Conservation (phyloP, 37 sponge, comb jelly and placozoan species). For the Cladorhizidae sp. region DNA sequence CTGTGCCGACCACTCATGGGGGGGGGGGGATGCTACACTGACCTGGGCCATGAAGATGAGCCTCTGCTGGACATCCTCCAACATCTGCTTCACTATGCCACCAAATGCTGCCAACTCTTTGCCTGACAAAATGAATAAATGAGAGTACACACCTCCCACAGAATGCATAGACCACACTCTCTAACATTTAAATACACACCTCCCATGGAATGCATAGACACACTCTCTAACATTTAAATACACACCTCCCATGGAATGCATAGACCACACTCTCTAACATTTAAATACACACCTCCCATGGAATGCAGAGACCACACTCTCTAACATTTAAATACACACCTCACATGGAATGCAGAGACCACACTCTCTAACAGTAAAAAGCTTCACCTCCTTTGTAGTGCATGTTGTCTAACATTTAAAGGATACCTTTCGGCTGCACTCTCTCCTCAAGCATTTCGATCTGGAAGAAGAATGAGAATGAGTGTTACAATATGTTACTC, state of each 20-base stretch:
- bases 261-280: background rate
- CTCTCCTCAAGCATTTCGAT: conserved; percentile 88
- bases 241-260: background rate
- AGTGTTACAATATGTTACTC: background rate
- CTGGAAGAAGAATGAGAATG: conserved; percentile 29
- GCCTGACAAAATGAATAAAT: conserved; percentile 30
- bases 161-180: background rate
- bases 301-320: no score
- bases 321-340: background rate
- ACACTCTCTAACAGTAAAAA: background rate
- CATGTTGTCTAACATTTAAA: background rate
- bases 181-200: no score
- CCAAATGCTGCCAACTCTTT: conserved; percentile 81
- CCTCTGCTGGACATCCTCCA: conserved; percentile 96
- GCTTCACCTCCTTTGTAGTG: no score
- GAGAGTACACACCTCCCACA: background rate
- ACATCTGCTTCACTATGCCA: conserved; percentile 73
- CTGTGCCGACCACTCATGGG: no score
- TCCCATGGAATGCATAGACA: no score
- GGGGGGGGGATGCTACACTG: no score
- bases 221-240: background rate
- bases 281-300: no score
- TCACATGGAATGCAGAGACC: background rate
- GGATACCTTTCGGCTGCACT: conserved; percentile 71
- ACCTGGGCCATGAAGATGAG: conserved; percentile 95